These are phyloP conservation scores for Luehdorfia chinensis DNA, from an alignment of 1,140 invertebrate genomes.

Conservation along the genomic window DNA sequence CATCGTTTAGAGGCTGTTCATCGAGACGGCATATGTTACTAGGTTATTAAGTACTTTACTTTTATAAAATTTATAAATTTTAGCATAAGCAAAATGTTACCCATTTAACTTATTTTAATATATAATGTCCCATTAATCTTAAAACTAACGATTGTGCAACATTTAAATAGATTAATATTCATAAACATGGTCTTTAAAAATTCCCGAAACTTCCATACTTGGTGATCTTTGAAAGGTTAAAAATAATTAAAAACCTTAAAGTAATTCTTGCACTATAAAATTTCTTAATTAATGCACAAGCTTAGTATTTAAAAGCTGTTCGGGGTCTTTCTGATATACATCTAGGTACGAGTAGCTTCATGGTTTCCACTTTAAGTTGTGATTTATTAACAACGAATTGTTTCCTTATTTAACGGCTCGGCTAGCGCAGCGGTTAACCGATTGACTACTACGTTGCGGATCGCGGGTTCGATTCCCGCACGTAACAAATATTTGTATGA, in stretches of 20 bases:
- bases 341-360: conserved; percentile 1
- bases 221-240: conserved; percentile 1
- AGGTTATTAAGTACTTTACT: too few species aligned
- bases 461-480: too few species aligned
- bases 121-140: background rate
- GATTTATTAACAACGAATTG: background rate
- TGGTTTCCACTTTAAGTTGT: conserved; percentile 2
- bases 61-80: too few species aligned
- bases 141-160: background rate
- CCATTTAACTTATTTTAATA: too few species aligned
- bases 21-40: too few species aligned
- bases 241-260: background rate
- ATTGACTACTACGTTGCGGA: too few species aligned
- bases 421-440: too few species aligned
- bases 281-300: conserved; percentile 1
- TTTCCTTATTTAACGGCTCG: too few species aligned
- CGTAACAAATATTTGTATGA: too few species aligned
- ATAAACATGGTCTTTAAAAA: background rate
- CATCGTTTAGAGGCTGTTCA: too few species aligned
- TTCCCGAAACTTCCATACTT: conserved; percentile 2
- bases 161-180: background rate
- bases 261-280: conserved; percentile 6
- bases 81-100: too few species aligned
- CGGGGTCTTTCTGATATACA: conserved; percentile 11
- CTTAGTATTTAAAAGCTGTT: conserved; percentile 11